These are phyloP conservation scores for Ostrea edulis DNA, from an alignment of 1,140 invertebrate species.

Conservation along the genomic window DNA sequence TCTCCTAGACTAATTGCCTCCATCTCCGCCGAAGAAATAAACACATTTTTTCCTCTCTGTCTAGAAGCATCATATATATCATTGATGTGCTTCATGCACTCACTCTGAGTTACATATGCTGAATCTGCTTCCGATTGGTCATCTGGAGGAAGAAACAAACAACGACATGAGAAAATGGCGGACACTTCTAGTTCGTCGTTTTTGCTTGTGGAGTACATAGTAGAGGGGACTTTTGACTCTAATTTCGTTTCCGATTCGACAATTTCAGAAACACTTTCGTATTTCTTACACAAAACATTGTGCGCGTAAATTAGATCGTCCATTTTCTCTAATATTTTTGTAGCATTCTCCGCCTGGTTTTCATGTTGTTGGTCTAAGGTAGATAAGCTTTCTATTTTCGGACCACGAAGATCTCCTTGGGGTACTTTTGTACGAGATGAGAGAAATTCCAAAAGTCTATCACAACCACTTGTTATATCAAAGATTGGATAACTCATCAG, in stretches of 20 bases:
- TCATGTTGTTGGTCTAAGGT: background rate
- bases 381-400: too few species aligned
- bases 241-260: background rate
- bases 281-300: background rate
- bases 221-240: background rate
- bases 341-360: too few species aligned
- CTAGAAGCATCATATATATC: background rate
- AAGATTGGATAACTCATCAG: background rate
- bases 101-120: background rate
- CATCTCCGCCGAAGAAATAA: background rate
- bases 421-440: background rate
- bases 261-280: background rate
- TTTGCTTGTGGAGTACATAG: background rate
- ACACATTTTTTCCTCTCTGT: background rate
- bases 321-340: too few species aligned
- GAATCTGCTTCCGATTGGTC: background rate
- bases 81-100: constrained; percentile 8
- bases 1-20: constrained; percentile 11
- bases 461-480: background rate
- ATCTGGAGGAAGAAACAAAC: background rate
- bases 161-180: background rate
- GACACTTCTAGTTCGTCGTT: background rate
- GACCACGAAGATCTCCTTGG: background rate
- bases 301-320: background rate
- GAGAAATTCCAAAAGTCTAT: background rate